These are phyloP conservation scores for Prenolepis imparis DNA, from an alignment of 2,888 invertebrate genomes.

Conservation along the genomic window DNA sequence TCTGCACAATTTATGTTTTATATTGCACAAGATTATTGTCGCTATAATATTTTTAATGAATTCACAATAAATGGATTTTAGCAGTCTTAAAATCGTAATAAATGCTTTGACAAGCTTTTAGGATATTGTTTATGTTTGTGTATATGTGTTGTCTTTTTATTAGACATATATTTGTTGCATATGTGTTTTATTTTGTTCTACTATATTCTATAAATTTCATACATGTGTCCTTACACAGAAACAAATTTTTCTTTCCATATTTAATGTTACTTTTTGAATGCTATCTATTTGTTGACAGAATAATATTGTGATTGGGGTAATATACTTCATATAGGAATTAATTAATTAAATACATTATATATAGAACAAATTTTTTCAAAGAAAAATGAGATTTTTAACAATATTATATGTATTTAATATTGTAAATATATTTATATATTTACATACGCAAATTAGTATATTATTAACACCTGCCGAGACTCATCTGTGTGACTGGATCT, in stretches of 20 bases:
- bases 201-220: slow-evolving; percentile 8
- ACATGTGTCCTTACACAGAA: background rate
- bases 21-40: background rate
- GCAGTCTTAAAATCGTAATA: background rate
- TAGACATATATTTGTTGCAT: slow-evolving; percentile 6
- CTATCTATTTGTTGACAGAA: background rate
- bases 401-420: background rate
- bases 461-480: background rate
- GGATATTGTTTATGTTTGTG: background rate
- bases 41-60: background rate
- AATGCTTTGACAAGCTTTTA: background rate
- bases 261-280: background rate
- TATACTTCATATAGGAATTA: background rate
- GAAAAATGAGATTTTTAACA: background rate
- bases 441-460: background rate
- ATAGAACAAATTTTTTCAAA: background rate
- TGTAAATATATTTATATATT: background rate
- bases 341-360: background rate
- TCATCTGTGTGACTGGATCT: background rate
- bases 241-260: background rate
- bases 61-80: slow-evolving; percentile 1
- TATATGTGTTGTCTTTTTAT: background rate
- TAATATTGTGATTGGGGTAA: slow-evolving; percentile 7
- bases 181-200: background rate
- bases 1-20: slow-evolving; percentile 12